Conservation (phyloP, 2,113 vertebrate genomes). For the Chaetops frenatus region DNA sequence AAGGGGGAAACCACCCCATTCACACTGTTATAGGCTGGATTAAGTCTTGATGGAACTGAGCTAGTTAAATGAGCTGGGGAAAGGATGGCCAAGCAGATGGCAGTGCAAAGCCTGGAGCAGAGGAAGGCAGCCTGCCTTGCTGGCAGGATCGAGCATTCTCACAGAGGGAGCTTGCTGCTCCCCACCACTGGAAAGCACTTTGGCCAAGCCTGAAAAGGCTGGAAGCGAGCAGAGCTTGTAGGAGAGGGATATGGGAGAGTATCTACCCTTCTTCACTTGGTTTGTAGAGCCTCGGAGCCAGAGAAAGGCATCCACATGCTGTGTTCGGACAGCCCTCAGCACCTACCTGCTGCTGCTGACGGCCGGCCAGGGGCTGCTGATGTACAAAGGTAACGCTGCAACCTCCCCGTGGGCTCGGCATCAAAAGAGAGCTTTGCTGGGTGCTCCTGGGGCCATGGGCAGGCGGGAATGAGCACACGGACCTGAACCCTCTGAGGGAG, state of each 20-base stretch:
- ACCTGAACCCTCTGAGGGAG: neutral
- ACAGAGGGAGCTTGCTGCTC: neutral
- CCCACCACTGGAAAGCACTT: fast-evolving
- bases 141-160: neutral
- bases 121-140: neutral
- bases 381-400: conserved; percentile 48
- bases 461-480: fast-evolving
- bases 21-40: neutral
- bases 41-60: neutral
- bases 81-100: neutral
- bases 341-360: conserved; percentile 65
- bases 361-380: neutral
- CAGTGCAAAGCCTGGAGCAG: neutral
- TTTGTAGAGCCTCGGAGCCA: conserved; percentile 51
- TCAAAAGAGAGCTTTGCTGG: neutral
- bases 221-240: neutral
- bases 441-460: fast-evolving
- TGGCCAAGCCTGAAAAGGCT: neutral
- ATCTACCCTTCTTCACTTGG: neutral
- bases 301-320: conserved; percentile 8
- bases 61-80: neutral
- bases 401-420: neutral
- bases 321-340: neutral
- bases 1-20: neutral
- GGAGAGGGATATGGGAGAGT: neutral